Evolutionary conservation across 2,797 vertebrate species (phyloP), one percentile per base, ranked within the genome.

Genomic region (Xenentodon cancila): DNA sequence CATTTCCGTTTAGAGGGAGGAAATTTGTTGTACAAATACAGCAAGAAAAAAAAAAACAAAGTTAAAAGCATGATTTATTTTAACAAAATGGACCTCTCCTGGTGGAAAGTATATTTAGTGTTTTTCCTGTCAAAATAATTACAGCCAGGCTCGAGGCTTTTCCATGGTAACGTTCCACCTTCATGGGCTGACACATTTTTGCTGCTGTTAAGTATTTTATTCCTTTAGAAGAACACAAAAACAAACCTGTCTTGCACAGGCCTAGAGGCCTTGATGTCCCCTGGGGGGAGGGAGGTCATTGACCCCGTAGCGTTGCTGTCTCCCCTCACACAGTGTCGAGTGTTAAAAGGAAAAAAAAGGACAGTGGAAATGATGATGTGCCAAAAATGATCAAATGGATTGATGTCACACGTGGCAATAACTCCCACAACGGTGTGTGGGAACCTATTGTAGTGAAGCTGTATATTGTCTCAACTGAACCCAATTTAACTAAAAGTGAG

Each of bases 341-440:
- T 22, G 22, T 63, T 56, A 21, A 59, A 69, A 80, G 74, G 72
- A 73, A 67, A 49, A 60, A 69, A 74, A 48, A n/a, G 13, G 68
- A 64, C 73, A 32, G 43, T 9, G 48, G 71, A 85, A 87, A 86
- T 80, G 66, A 84, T 88, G 69, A 83, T 57, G 68, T 86, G 73
- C 81, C 77, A 82, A 69, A 82, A 85, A 88, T 82, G 80, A 86
- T 77, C 71, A 83, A 88, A 73, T 22, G 4, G 67, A 81, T 82
- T 88, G 83, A 89, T 86, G 37, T 81, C 79, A 79, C 77, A 72
- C 32, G 52, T 66, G 17, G 76, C 79, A 80, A 63, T 77, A 81
- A 76, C 30, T 49, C 3, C 0, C 54, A 79, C 82, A 88, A 74
- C 72, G 62, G 68, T 27, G 9, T 58, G 44, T 40, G 13, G 12